A percentile compares a stretch with the other conserved stretches of the same genome.
Conservation (phyloP, 2,797 vertebrate species). For the Morus bassanus region DNA sequence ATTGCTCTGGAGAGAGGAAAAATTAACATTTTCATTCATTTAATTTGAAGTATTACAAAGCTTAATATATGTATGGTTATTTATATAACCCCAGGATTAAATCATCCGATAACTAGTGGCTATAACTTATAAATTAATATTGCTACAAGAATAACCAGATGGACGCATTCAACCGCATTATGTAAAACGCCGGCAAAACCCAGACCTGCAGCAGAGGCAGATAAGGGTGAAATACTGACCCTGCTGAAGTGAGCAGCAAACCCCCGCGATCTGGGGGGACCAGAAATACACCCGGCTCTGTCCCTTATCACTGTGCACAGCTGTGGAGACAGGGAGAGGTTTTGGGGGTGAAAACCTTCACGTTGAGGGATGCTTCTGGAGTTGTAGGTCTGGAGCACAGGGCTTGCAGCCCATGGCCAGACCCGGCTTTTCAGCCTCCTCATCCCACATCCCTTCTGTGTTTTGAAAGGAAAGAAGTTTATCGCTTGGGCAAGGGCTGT, state of each 20-base stretch:
- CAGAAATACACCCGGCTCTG: neutral
- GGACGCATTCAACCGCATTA: neutral
- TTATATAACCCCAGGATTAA: neutral
- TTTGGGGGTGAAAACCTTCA: neutral
- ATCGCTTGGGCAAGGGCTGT: neutral
- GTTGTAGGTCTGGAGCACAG: neutral
- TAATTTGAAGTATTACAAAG: neutral
- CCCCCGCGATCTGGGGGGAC: neutral
- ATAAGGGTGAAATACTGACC: slow-evolving; percentile 34
- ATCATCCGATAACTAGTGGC: neutral
- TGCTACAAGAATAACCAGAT: neutral
- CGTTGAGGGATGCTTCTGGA: neutral
- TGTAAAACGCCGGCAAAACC: neutral
- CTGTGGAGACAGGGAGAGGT: neutral
- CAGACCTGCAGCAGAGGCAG: slow-evolving; percentile 25
- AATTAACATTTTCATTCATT: neutral
- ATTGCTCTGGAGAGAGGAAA: neutral
- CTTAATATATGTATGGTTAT: neutral
- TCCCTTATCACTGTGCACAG: neutral
- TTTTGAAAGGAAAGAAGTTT: neutral
- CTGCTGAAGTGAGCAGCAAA: neutral
- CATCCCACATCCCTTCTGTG: neutral
- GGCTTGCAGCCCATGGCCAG: neutral
- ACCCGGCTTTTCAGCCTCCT: neutral
- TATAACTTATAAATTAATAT: neutral